Base-by-base conservation (phyloP, 1,140 invertebrate genomes). In the Carposina sasakii region DNA sequence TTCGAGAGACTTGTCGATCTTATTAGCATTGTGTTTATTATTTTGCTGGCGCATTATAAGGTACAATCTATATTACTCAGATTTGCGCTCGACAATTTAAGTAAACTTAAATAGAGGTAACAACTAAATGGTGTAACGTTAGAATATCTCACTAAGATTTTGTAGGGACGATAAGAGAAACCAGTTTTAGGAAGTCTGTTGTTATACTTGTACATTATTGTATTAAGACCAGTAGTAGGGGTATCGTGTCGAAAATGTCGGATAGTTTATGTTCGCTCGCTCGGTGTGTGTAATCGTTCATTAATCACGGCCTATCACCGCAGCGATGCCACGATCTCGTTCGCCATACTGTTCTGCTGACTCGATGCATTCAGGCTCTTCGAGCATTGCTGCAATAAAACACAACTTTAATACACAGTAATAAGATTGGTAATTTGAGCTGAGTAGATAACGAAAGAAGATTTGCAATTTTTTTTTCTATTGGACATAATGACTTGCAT, bases 341-440 rank as follows among this genome's bases (percentile, higher is more conserved):
- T 86, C 45, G 73, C 76, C 69, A 86, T 62, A 58, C 66, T 78
- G 69, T 86, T 86, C 61, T 86, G 83, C 57, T 85, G 76, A 57
- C 72, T 85, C 51, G 76, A 75, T 60, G 71, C 60, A 61, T 81
- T 82, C 64, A 75, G 63, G 63, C 67, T 81, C 77, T 85, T 85
- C 48, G 75, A 78, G 54, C 85, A 86, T 69, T 85, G 81, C 85
- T 86, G 75, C n/a, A 36, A 39, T 24, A 23, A 42, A 41, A 24
- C n/a, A n/a, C n/a, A n/a, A n/a, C n/a, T n/a, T n/a, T n/a, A n/a
- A n/a, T n/a, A n/a, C n/a, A n/a, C n/a, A n/a, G n/a, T n/a, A n/a
- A n/a, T n/a, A n/a, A n/a, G n/a, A n/a, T n/a, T n/a, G n/a, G n/a
- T n/a, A n/a, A n/a, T n/a, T n/a, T n/a, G n/a, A n/a, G n/a, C n/a